A percentile compares a stretch with the other conserved stretches of the same genome.
Evolutionary conservation across 2,113 vertebrate species (phyloP).

Genomic region (Heptranchias perlo): DNA sequence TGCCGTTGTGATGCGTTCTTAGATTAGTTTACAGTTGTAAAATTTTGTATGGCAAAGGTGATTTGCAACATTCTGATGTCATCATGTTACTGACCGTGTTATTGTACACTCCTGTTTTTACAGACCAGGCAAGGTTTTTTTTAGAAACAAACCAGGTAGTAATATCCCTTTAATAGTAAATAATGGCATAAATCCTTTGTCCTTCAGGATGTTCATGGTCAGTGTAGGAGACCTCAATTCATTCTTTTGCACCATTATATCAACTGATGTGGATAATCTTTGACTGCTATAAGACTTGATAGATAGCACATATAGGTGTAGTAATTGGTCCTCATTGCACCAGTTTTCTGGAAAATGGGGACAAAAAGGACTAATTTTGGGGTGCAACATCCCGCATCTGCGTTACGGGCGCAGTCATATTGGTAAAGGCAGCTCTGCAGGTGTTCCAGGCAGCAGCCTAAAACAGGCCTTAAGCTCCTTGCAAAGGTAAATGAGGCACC

Average conservation of each 20-base stretch:
- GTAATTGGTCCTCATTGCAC: background rate
- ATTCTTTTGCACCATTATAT: background rate
- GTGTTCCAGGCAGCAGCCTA: background rate
- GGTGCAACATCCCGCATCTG: background rate
- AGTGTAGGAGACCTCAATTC: background rate
- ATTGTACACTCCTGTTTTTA: background rate
- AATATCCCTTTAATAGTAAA: background rate
- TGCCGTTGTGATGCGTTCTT: background rate
- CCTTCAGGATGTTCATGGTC: background rate
- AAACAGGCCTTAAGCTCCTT: background rate
- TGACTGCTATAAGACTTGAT: background rate
- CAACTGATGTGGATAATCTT: background rate
- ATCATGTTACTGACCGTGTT: background rate
- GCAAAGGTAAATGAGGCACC: background rate
- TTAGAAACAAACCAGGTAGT: too few relatives aligned
- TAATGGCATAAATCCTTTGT: background rate
- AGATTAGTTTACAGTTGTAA: background rate
- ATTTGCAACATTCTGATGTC: background rate
- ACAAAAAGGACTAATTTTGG: background rate
- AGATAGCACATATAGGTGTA: background rate
- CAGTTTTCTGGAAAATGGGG: background rate
- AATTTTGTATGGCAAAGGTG: background rate
- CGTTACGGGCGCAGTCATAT: background rate
- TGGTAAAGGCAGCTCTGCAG: background rate
- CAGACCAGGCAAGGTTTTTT: background rate